Conservation (phyloP, 2,113 vertebrate genomes). For the Sapayoa aenigma region DNA sequence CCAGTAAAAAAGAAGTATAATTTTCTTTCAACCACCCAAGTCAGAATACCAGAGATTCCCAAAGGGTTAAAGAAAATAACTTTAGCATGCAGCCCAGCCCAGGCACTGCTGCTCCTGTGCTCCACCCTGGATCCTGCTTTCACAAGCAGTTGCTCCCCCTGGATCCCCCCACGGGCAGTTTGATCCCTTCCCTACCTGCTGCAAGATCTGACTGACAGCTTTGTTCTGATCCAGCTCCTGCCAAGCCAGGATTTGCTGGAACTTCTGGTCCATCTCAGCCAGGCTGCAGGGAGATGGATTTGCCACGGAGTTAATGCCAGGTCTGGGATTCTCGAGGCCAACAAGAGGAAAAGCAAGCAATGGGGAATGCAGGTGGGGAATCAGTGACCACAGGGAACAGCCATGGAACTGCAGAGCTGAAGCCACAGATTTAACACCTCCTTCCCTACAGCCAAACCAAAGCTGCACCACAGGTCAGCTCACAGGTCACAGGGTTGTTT, state of each 20-base stretch:
- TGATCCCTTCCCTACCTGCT: conserved; percentile 80
- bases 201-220: conserved; percentile 88
- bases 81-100: neutral
- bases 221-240: conserved; percentile 94
- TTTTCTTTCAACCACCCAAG: neutral
- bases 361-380: neutral
- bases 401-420: neutral
- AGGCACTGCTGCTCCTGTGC: neutral
- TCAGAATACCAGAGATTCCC: neutral
- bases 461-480: neutral
- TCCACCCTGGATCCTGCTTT: neutral
- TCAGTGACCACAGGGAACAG: neutral
- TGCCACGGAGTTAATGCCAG: neutral
- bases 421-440: neutral
- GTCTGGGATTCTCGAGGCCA: neutral
- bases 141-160: neutral
- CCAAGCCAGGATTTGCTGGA: conserved; percentile 87
- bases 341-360: neutral
- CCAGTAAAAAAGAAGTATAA: neutral
- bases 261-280: conserved; percentile 85
- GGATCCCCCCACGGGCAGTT: neutral
- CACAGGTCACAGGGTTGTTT: neutral
- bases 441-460: neutral
- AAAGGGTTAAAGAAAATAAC: neutral
- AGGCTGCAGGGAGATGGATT: conserved; percentile 74